A percentile compares a stretch with the other conserved stretches of the same genome.
These are phyloP conservation scores for Archips xylosteana DNA, from an alignment of 2,888 invertebrate genomes.

Conservation along the genomic window DNA sequence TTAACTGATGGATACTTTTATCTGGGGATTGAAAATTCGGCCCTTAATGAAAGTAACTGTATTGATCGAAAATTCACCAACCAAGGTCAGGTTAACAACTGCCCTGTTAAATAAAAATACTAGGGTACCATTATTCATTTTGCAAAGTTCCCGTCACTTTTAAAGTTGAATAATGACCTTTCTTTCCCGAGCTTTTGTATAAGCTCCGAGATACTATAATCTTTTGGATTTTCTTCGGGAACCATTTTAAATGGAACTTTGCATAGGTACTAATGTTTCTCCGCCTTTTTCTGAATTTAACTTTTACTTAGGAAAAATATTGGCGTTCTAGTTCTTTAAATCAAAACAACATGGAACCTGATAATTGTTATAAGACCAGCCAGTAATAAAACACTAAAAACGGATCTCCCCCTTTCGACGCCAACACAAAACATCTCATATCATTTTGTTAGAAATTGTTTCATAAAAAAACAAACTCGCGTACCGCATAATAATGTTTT, in stretches of 20 bases:
- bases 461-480: conserved; percentile 20
- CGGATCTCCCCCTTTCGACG: background rate
- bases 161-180: conserved; percentile 40
- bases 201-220: conserved; percentile 29
- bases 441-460: conserved; percentile 22
- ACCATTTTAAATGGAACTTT: conserved; percentile 1
- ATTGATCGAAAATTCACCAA: background rate
- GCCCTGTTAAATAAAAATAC: conserved; percentile 3
- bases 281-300: background rate
- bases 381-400: conserved; percentile 3
- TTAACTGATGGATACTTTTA: no score
- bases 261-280: background rate
- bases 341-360: no score
- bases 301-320: no score
- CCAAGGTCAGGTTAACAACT: conserved; percentile 4
- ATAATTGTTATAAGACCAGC: no score
- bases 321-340: no score
- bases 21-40: no score
- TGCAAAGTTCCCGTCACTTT: conserved; percentile 34
- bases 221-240: conserved; percentile 12
- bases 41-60: background rate
- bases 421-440: conserved; percentile 15
- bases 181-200: conserved; percentile 22
- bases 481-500: conserved; percentile 31
- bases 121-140: background rate